phyloP scores from a whole-genome alignment of 2,888 invertebrate species.

The Mythimna lalbum region DNA sequence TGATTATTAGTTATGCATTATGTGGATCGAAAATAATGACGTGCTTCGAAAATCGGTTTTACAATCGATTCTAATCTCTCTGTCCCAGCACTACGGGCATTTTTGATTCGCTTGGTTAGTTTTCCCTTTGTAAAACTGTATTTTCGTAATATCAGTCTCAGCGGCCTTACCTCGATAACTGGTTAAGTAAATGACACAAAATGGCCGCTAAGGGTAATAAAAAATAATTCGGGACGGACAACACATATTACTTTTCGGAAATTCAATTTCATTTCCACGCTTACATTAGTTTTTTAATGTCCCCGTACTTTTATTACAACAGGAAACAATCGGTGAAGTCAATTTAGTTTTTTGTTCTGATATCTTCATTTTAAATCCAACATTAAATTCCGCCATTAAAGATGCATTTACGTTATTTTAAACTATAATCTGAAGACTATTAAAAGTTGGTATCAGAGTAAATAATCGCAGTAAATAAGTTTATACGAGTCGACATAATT shows the following conservation, averaged over 20 bases:
- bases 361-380: conserved; percentile 65
- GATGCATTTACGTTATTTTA: conserved; percentile 68
- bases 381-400: conserved; percentile 68
- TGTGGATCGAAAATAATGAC: conserved; percentile 68
- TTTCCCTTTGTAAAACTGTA: conserved; percentile 60
- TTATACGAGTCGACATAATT: conserved; percentile 48
- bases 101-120: conserved; percentile 51
- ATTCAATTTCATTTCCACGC: conserved; percentile 82
- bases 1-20: conserved; percentile 82
- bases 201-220: conserved; percentile 78
- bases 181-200: conserved; percentile 87
- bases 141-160: conserved; percentile 70
- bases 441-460: conserved; percentile 57
- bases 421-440: conserved; percentile 55
- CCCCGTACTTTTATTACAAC: conserved; percentile 64
- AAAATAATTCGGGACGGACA: conserved; percentile 78
- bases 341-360: conserved; percentile 67
- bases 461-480: conserved; percentile 43
- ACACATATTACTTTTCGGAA: conserved; percentile 80
- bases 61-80: conserved; percentile 67
- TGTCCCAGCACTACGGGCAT: conserved; percentile 51
- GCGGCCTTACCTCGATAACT: conserved; percentile 79
- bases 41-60: conserved; percentile 36
- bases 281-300: conserved; percentile 70
- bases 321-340: conserved; percentile 68